These are phyloP conservation scores for Microcebus murinus DNA, from an alignment of 2,113 vertebrate species.

Conservation along the genomic window DNA sequence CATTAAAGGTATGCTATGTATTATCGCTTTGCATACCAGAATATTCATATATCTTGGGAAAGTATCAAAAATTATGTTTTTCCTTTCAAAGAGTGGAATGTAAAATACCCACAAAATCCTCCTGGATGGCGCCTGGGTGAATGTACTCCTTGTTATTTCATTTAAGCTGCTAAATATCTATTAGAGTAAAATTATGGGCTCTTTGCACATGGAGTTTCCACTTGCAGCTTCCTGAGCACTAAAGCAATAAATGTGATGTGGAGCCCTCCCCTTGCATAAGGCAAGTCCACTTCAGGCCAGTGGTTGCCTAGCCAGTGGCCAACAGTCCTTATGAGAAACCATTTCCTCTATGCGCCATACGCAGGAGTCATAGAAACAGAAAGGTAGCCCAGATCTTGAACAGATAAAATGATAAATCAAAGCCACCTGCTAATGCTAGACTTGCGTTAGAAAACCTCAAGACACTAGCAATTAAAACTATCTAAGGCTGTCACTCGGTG, in stretches of 20 bases:
- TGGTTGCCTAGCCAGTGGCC: not conserved
- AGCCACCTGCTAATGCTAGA: not conserved
- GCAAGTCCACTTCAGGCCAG: not conserved
- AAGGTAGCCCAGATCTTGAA: not conserved
- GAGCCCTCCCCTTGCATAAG: not conserved
- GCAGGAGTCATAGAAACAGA: not conserved
- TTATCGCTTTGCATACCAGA: constrained; percentile 54
- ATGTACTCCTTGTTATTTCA: constrained; percentile 71
- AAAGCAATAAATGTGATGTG: not conserved
- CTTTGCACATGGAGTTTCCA: constrained; percentile 45
- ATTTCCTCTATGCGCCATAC: not conserved
- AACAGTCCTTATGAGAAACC: not conserved
- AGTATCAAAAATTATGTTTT: constrained; percentile 64
- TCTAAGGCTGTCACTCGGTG: not conserved
- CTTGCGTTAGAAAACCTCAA: constrained; percentile 26
- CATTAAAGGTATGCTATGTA: constrained; percentile 20
- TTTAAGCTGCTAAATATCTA: constrained; percentile 79
- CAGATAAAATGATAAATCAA: not conserved
- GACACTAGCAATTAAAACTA: not conserved
- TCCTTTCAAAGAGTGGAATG: constrained; percentile 72
- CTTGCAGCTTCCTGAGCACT: constrained; percentile 43
- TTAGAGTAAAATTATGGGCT: constrained; percentile 75
- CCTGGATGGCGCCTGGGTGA: constrained; percentile 67
- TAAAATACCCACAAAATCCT: constrained; percentile 66
- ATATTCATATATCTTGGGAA: constrained; percentile 63